Base-by-base conservation (phyloP, 2,113 vertebrate species). In the Ophthalmolycus amberensis region DNA sequence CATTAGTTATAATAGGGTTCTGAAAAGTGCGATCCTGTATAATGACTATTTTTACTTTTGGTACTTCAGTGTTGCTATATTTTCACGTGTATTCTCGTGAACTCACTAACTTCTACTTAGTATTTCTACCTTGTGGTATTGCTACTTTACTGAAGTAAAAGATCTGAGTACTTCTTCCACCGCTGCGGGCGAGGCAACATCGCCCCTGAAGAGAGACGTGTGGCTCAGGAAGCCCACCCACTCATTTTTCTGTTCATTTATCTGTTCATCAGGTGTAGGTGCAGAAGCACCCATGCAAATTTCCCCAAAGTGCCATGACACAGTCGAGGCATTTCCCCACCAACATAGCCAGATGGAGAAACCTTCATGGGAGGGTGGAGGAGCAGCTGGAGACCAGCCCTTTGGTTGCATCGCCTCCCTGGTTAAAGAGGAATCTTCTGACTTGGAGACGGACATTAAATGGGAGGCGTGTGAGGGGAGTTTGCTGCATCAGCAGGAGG, bases 281-380 rank as follows among this genome's bases (percentile, higher is more conserved):
- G 75, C 27, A 22, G n/a, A 11, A 16, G 1, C 58, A 20, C 70
- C 82, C 62, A n/a, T 56, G 29, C 40, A 65, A 0, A 18, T 75
- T 87, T 65, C 77, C 75, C n/a, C 56, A 46, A 37, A 22, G 18
- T 15, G 6, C 20, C 12, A 5, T 50, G 66, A 52, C 42, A 60
- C 7, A 9, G 0, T 0, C 12, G 42, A 46, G 74, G 60, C 80
- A n/a, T 90, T 79, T 20, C 77, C 83, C 83, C 85, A 5, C 67
- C 85, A 75, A 60, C 85, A 40, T 50, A 27, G 32, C 42, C 48
- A 25, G 6, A 11, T 9, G 0, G 70, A 52, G 6, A 64, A n/a
- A 1, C 38, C 22, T 2, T 14, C 15, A 46, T 16, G 15, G 34
- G 27, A 29, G 1, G 29, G 5, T 0, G 18, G 3, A 6, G 37